Evolutionary conservation across 1,140 invertebrate genomes (phyloP).

Genomic region (Dreissena rostriformis): DNA sequence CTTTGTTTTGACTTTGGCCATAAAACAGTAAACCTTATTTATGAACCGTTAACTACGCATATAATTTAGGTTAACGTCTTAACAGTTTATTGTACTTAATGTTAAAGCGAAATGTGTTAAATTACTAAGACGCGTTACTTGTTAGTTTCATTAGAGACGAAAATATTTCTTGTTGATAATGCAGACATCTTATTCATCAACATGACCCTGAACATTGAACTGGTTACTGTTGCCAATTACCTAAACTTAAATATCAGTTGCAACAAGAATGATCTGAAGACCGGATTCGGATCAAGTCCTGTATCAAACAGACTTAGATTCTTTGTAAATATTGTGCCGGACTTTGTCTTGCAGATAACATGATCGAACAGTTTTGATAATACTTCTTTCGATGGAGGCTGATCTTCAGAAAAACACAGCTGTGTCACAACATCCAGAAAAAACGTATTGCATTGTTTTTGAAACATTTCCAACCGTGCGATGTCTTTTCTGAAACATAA

Average conservation of each 20-base stretch:
- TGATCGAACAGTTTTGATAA: conserved; percentile 67
- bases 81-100: too few species aligned
- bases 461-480: conserved; percentile 65
- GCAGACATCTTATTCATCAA: too few species aligned
- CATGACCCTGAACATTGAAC: too few species aligned
- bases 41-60: too few species aligned
- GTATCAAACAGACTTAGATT: conserved; percentile 68
- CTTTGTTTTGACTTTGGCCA: too few species aligned
- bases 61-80: too few species aligned
- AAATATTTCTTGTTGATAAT: too few species aligned
- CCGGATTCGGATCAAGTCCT: conserved; percentile 73
- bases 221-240: conserved; percentile 58
- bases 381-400: conserved; percentile 68
- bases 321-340: conserved; percentile 56
- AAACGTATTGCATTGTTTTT: conserved; percentile 70
- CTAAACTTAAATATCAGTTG: conserved; percentile 68
- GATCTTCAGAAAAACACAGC: conserved; percentile 71
- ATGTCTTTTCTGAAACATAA: conserved; percentile 46
- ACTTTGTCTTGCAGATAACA: conserved; percentile 55
- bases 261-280: conserved; percentile 72
- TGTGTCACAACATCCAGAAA: conserved; percentile 76
- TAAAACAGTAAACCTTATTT: too few species aligned
- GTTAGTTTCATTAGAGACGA: too few species aligned
- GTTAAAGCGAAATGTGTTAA: too few species aligned
- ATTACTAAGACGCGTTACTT: too few species aligned